These are phyloP conservation scores for Pandemis cinnamomeana DNA, from an alignment of 2,888 invertebrate species.

Conservation along the genomic window DNA sequence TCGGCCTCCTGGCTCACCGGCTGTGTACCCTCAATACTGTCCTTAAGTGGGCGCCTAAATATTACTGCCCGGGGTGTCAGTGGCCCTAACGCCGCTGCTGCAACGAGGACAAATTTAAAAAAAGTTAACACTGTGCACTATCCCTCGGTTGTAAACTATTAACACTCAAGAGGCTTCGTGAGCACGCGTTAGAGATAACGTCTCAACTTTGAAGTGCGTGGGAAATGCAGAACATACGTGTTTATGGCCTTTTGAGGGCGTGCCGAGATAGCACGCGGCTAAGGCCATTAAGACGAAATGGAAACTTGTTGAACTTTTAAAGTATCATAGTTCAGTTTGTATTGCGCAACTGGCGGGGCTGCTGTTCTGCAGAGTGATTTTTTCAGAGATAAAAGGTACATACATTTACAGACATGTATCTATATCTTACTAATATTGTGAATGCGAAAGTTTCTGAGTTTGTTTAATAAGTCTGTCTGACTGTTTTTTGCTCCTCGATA, in stretches of 20 bases:
- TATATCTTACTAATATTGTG: too few relatives aligned
- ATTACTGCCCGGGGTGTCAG: too few relatives aligned
- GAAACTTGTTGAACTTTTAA: conserved; percentile 35
- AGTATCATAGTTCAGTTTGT: conserved; percentile 28
- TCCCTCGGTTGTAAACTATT: not conserved
- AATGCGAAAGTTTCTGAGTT: too few relatives aligned
- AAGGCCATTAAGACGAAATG: conserved; percentile 34
- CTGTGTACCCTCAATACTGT: too few relatives aligned
- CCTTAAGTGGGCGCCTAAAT: too few relatives aligned
- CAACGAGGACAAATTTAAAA: not conserved
- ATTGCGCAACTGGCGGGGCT: conserved; percentile 32
- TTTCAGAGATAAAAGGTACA: not conserved
- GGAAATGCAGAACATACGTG: conserved; percentile 48
- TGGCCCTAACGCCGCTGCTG: too few relatives aligned
- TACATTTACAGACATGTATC: not conserved
- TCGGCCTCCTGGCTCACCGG: too few relatives aligned
- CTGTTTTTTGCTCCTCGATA: too few relatives aligned
- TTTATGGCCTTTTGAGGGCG: conserved; percentile 24
- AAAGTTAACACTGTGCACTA: conserved; percentile 10
- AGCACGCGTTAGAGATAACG: conserved; percentile 60
- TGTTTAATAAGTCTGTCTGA: too few relatives aligned
- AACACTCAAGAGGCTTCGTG: conserved; percentile 49
- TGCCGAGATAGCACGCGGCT: conserved; percentile 32
- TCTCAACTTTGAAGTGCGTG: conserved; percentile 50
- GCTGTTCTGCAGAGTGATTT: conserved; percentile 29